Evolutionary conservation across 1,140 invertebrate genomes (phyloP), one percentile per base, ranked within the genome.

Genomic region (Dendrolimus kikuchii): DNA sequence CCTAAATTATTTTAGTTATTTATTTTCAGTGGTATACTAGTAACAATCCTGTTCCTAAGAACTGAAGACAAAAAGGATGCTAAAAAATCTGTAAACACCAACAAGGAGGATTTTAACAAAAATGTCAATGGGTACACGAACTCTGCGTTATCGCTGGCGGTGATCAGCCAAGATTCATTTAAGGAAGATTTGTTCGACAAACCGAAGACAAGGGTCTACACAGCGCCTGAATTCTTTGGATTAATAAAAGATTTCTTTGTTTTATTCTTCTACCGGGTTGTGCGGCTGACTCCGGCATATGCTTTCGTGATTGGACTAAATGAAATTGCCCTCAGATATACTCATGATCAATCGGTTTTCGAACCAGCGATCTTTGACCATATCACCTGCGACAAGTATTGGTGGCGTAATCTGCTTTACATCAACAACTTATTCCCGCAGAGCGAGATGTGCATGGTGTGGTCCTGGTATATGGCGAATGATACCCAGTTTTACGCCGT

Each of bases 401-500:
- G 94, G 94, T 95, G 94, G 94, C 89, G 94, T 62, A 95, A 95
- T 69, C 89, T 92, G 6, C 83, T 95, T 2, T 95, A 95, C 70
- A 91, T 95, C 57, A 95, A 95, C 77, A 95, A 94, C 57, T 89
- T 94, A 41, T 95, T 90, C 71, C 93, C 94, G 2, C 90, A 92
- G 60, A 89, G 83, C 4, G 94, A 95, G 74, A 93, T 95, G 91
- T 95, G 94, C 72, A 95, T 95, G 94, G 88, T 95, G 45, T 95
- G 94, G 94, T 94, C 93, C 54, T 96, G 94, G 94, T 98, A 97
- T 73, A 95, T 96, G 91, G 93, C 94, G 6, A 95, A 97, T 63
- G 95, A 98, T 64, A 98, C 96, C 61, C 96, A 97, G 74, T 95
- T 95, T 71, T 95, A 94, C 74, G 89, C 94, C 4, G 88, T 95